These are phyloP conservation scores for Heliconius erato DNA, from an alignment of 2,888 invertebrate genomes.

Conservation along the genomic window DNA sequence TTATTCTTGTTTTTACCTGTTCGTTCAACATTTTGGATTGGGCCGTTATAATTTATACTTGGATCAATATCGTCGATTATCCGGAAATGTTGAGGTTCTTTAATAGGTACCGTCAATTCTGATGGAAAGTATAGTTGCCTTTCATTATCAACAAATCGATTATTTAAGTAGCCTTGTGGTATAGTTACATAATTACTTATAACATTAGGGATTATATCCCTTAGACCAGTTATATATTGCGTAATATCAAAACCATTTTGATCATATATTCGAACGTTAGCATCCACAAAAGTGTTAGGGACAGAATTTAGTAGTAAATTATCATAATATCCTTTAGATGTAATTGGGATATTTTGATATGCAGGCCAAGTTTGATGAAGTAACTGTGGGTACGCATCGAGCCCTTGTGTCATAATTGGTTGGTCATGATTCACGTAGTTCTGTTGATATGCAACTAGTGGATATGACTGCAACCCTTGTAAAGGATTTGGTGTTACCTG, in stretches of 20 bases:
- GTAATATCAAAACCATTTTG: slow-evolving; percentile 56
- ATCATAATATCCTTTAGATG: slow-evolving; percentile 58
- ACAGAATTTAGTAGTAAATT: slow-evolving; percentile 40
- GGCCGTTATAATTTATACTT: slow-evolving; percentile 4
- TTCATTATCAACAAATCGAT: slow-evolving; percentile 39
- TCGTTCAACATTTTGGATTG: neutral
- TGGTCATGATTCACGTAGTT: slow-evolving; percentile 42
- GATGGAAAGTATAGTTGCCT: neutral
- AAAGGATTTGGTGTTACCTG: slow-evolving; percentile 42
- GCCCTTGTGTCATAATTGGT: slow-evolving; percentile 46
- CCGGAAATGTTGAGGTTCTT: neutral
- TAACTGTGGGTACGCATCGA: slow-evolving; percentile 56
- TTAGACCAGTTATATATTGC: slow-evolving; percentile 5
- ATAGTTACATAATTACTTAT: slow-evolving; percentile 65
- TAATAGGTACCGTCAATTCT: neutral
- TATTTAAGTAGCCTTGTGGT: slow-evolving; percentile 57
- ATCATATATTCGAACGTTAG: slow-evolving; percentile 52
- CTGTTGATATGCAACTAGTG: slow-evolving; percentile 43
- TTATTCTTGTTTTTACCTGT: neutral
- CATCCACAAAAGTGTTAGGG: slow-evolving; percentile 34
- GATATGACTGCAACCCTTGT: slow-evolving; percentile 38
- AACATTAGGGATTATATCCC: slow-evolving; percentile 54
- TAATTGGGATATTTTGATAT: slow-evolving; percentile 30
- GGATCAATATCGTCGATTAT: neutral
- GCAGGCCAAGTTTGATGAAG: slow-evolving; percentile 53